These are phyloP conservation scores for Seira musarum DNA, from an alignment of 2,888 invertebrate species.

Conservation along the genomic window DNA sequence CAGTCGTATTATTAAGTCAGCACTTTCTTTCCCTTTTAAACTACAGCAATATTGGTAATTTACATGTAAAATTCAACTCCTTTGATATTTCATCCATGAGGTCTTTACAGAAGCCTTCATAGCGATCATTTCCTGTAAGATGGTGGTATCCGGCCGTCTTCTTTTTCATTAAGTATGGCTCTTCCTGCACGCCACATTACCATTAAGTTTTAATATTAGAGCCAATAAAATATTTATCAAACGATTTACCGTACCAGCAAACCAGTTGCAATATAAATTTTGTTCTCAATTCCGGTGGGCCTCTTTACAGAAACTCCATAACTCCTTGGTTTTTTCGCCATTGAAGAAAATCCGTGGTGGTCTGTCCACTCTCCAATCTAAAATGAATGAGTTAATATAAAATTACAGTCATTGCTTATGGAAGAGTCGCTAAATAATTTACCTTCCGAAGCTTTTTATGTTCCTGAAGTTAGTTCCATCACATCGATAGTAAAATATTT, in stretches of 20 bases:
- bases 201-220: neutral
- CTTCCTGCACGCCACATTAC: constrained; percentile 77
- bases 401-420: neutral
- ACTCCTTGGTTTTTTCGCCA: constrained; percentile 30
- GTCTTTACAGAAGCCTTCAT: constrained; percentile 86
- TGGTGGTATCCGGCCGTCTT: constrained; percentile 70
- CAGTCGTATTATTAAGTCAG: too few species aligned
- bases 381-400: neutral
- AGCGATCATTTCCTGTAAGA: constrained; percentile 81
- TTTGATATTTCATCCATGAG: constrained; percentile 79
- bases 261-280: constrained; percentile 48
- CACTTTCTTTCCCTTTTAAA: too few species aligned
- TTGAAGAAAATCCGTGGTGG: constrained; percentile 50
- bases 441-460: constrained; percentile 85
- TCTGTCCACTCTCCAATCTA: constrained; percentile 62
- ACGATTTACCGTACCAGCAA: constrained; percentile 49
- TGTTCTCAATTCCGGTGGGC: constrained; percentile 15
- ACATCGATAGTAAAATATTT: constrained; percentile 91
- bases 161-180: constrained; percentile 88
- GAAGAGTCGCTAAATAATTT: neutral
- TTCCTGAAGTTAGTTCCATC: constrained; percentile 93
- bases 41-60: too few species aligned
- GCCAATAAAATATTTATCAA: neutral
- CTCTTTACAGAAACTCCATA: constrained; percentile 4
- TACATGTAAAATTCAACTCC: constrained; percentile 87